Evolutionary conservation across 1,140 invertebrate genomes (phyloP), one percentile per base, ranked within the genome.

Genomic region (Drosophila persimilis): DNA sequence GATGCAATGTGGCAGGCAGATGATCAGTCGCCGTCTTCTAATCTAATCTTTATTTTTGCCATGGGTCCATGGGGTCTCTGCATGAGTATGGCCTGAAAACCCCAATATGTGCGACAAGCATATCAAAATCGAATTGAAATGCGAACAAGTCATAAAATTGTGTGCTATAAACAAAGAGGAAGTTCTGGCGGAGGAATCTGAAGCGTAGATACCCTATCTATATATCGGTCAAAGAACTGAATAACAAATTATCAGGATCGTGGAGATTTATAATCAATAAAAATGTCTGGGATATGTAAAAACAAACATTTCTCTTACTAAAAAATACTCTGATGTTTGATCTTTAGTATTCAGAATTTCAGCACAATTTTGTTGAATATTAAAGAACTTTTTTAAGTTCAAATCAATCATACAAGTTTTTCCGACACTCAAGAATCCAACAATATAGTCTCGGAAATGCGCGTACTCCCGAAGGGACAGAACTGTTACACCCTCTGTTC

Each of bases 71-170:
- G 31, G 9, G 31, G 35, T 39, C 35, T 39, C 11, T 17, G 65
- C 62, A 69, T 55, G 43, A 61, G 57, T 65, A 54, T 47, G 71
- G 52, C 71, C 71, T 73, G 57, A 44, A 75, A 76, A 76, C 73
- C 73, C 59, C 43, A 65, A 88, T 88, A 61, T 76, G 73, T 47
- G 54, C 54, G 67, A 60, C 72, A 65, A 24, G 48, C 72, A 58
- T 84, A 84, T 79, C 71, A 83, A 51, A 78, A 72, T 83, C 71
- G 54, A 86, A 85, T 86, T 64, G 81, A 86, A 85, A 67, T 74
- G 77, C 81, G 77, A 73, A 50, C 78, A 56, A 86, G 62, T 85
- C 76, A 85, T 74, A 70, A 67, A 73, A 69, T 58, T 62, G 29
- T 63, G 22, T 15, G 35, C 65, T 53, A 69, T 74, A 47, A 58